Evolutionary conservation across 1,140 invertebrate genomes (phyloP).

Genomic region (Cydia pomonella): DNA sequence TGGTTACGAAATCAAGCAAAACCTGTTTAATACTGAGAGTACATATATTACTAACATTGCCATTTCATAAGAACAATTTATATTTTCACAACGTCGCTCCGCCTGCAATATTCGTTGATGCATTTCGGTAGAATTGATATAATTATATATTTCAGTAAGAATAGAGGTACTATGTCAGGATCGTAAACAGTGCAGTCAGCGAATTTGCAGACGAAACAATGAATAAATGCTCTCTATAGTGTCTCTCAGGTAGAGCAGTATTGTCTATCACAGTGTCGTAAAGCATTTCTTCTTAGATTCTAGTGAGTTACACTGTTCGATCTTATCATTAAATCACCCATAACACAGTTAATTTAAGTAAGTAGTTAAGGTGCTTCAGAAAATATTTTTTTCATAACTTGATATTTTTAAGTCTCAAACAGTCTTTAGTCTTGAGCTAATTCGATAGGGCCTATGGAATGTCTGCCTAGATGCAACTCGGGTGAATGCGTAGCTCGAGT

Average conservation of each 20-base stretch:
- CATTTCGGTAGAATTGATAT: not conserved
- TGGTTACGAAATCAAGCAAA: slow-evolving; percentile 38
- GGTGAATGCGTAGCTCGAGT: slow-evolving; percentile 4
- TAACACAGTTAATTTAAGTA: slow-evolving; percentile 73
- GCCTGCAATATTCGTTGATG: not conserved
- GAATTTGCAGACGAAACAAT: not conserved
- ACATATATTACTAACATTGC: slow-evolving; percentile 52
- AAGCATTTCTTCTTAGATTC: slow-evolving; percentile 79
- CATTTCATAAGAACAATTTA: slow-evolving; percentile 57
- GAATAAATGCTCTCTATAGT: slow-evolving; percentile 68
- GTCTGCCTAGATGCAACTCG: slow-evolving; percentile 63
- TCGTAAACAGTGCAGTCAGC: not conserved
- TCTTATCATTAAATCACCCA: slow-evolving; percentile 78
- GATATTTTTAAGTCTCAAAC: slow-evolving; percentile 76
- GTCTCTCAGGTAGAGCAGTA: slow-evolving; percentile 74
- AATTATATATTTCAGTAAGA: not conserved
- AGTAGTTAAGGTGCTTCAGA: slow-evolving; percentile 76
- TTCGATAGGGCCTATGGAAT: slow-evolving; percentile 75
- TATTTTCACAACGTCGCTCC: slow-evolving; percentile 48
- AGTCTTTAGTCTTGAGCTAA: slow-evolving; percentile 78
- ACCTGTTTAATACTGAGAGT: slow-evolving; percentile 51
- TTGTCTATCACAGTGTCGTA: slow-evolving; percentile 79
- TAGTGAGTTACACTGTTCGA: slow-evolving; percentile 78
- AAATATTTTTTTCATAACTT: slow-evolving; percentile 74
- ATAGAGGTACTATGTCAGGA: slow-evolving; percentile 32